Evolutionary conservation across 2,888 invertebrate genomes (phyloP).

Genomic region (Plutella xylostella): DNA sequence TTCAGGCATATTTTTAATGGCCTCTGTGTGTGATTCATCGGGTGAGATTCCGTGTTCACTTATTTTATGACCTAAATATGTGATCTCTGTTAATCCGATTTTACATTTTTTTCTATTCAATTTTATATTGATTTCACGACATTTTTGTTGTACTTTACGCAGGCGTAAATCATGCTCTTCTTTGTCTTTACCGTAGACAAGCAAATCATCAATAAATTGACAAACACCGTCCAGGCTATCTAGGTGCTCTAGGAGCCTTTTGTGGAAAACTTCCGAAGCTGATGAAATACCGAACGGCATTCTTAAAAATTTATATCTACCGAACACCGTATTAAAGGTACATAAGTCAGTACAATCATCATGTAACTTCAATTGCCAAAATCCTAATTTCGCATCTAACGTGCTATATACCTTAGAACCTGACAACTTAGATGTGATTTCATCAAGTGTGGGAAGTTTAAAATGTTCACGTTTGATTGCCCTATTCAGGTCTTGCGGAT

Average conservation of each 20-base stretch:
- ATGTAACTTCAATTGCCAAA: not conserved
- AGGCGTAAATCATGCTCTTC: conserved; percentile 8
- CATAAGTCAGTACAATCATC: not conserved
- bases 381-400: not conserved
- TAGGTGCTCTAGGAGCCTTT: not conserved
- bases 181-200: conserved; percentile 5
- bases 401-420: not conserved
- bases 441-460: no score
- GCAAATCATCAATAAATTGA: conserved; percentile 1
- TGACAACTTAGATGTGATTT: conserved; percentile 1
- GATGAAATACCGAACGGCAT: conserved; percentile 2
- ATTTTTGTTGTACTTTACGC: conserved; percentile 8
- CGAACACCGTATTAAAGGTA: not conserved
- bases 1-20: conserved; percentile 19
- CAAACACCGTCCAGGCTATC: not conserved
- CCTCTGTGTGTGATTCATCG: conserved; percentile 16
- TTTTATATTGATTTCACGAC: conserved; percentile 3
- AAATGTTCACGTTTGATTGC: no score
- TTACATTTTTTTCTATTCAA: conserved; percentile 6
- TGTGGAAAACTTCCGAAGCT: not conserved
- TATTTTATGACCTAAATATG: conserved; percentile 5
- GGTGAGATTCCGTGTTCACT: conserved; percentile 9
- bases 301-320: not conserved
- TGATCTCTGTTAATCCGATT: conserved; percentile 3
- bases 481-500: conserved; percentile 18